These are phyloP conservation scores for Zaprionus tsacasi DNA, from an alignment of 1,140 invertebrate species.

Conservation along the genomic window DNA sequence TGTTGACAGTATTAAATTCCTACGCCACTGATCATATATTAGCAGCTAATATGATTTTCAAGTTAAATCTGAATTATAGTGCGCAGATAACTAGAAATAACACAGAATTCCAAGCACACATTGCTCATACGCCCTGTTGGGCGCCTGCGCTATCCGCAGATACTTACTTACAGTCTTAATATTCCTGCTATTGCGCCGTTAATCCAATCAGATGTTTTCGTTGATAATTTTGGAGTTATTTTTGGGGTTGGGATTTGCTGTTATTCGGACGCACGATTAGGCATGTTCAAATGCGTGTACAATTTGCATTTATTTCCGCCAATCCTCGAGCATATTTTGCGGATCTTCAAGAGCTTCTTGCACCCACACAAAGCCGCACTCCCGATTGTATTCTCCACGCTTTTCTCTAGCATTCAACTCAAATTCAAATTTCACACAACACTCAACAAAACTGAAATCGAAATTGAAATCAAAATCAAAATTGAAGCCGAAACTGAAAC, in stretches of 20 bases:
- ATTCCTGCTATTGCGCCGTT: conserved; percentile 22
- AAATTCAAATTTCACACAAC: conserved; percentile 17
- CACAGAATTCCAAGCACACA: not conserved
- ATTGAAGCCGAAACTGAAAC: conserved; percentile 5
- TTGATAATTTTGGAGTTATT: not conserved
- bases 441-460: conserved; percentile 21
- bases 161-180: conserved; percentile 27
- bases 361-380: conserved; percentile 10
- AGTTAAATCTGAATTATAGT: not conserved
- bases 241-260: conserved; percentile 1
- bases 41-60: not conserved
- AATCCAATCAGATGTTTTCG: conserved; percentile 41
- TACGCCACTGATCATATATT: not conserved
- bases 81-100: not conserved
- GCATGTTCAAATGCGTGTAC: conserved; percentile 9
- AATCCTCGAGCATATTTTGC: not conserved
- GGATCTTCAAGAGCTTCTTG: conserved; percentile 1
- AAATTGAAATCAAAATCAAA: conserved; percentile 2
- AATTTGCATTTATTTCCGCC: not conserved
- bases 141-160: not conserved
- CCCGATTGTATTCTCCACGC: conserved; percentile 4
- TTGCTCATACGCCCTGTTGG: conserved; percentile 44
- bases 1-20: not conserved
- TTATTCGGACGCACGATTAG: not conserved
- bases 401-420: conserved; percentile 12